Evolutionary conservation across 2,797 vertebrate species (phyloP).

Genomic region (Corythornis leucogaster): DNA sequence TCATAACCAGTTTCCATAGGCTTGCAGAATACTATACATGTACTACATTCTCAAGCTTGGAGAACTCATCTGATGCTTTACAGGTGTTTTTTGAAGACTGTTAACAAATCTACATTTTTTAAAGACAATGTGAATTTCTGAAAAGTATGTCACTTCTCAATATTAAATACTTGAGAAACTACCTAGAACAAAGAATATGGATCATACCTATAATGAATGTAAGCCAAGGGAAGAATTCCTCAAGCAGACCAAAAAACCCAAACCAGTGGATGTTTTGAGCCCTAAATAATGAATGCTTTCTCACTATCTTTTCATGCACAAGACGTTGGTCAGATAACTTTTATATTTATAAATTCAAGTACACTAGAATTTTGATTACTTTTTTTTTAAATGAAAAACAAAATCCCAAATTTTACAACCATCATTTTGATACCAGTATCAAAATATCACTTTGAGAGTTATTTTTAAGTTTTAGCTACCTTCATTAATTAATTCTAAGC

Average conservation of each 20-base stretch:
- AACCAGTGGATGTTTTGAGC: not conserved
- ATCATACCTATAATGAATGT: not conserved
- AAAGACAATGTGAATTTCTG: not conserved
- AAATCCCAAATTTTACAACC: not conserved
- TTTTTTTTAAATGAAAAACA: not conserved
- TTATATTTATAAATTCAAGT: not conserved
- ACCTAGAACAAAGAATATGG: not conserved
- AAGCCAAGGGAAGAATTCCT: not conserved
- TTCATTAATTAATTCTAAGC: not conserved
- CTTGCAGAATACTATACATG: not conserved
- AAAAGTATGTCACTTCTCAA: not conserved
- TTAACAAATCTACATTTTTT: not conserved
- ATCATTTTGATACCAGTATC: not conserved
- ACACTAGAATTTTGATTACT: not conserved
- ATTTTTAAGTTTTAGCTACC: not conserved
- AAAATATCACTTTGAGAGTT: not conserved
- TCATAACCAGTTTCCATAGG: not conserved
- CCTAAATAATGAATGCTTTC: not conserved
- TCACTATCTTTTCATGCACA: not conserved
- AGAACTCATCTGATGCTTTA: not conserved
- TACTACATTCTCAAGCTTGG: not conserved
- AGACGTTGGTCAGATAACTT: not conserved
- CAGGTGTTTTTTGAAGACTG: not conserved
- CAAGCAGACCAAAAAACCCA: not conserved
- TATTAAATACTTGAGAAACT: not conserved